These are phyloP conservation scores for Drosophila niveifrons DNA, from an alignment of 2,888 invertebrate genomes.

Conservation along the genomic window DNA sequence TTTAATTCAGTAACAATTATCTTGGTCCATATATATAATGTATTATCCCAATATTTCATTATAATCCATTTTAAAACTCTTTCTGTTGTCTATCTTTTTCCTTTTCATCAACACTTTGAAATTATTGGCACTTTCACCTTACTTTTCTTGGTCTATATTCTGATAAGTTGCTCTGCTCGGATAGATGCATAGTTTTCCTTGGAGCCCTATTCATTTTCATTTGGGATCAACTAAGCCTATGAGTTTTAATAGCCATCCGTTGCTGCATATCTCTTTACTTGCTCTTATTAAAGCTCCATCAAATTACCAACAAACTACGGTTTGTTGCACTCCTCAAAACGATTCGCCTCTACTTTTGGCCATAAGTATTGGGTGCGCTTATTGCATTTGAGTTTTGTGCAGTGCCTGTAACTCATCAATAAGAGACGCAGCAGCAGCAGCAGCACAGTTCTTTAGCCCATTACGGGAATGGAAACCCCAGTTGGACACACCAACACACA, in stretches of 20 bases:
- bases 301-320: constrained; percentile 1
- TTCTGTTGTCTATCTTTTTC: no score
- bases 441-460: constrained; percentile 33
- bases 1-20: no score
- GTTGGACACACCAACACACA: constrained; percentile 43
- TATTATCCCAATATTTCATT: no score
- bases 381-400: constrained; percentile 64
- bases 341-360: not conserved
- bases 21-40: no score
- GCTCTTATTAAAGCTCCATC: constrained; percentile 11
- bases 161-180: not conserved
- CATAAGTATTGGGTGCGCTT: constrained; percentile 56
- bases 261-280: not conserved
- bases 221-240: not conserved
- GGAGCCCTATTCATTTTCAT: not conserved
- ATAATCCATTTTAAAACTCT: no score
- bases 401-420: constrained; percentile 64
- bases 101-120: no score
- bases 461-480: constrained; percentile 4
- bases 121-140: no score
- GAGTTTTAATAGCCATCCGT: not conserved
- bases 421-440: constrained; percentile 39
- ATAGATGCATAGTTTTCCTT: not conserved
- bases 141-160: no score
- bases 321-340: not conserved